Conservation (phyloP, 1,140 invertebrate genomes). For the Trichonephila clavipes region DNA sequence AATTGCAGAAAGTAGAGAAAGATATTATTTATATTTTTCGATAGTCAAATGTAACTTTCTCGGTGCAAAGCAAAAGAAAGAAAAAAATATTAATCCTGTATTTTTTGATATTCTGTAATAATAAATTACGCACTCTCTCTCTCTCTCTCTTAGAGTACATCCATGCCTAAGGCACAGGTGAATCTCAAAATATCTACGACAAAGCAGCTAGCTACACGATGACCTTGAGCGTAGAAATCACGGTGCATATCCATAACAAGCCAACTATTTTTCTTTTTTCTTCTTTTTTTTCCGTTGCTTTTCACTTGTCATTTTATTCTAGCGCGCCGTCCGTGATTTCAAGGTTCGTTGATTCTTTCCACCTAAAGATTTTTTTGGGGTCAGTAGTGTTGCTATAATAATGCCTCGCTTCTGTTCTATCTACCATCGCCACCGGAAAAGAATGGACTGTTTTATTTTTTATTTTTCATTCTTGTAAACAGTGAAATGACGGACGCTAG, state of each 20-base stretch:
- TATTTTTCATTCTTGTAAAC: neutral
- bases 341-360: slow-evolving; percentile 60
- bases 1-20: too few species aligned
- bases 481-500: neutral
- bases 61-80: too few species aligned
- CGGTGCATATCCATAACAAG: slow-evolving; percentile 41
- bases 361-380: slow-evolving; percentile 40
- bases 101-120: too few species aligned
- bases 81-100: too few species aligned
- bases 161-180: neutral
- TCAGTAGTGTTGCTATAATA: slow-evolving; percentile 56
- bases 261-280: neutral
- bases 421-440: slow-evolving; percentile 41
- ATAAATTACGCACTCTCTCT: too few species aligned
- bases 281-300: neutral
- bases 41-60: too few species aligned
- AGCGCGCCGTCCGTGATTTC: slow-evolving; percentile 50
- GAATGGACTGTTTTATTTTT: neutral
- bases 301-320: slow-evolving; percentile 57
- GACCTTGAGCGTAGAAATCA: slow-evolving; percentile 36
- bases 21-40: too few species aligned
- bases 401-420: slow-evolving; percentile 18
- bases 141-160: too few species aligned
- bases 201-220: neutral
- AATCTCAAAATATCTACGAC: neutral